Evolutionary conservation across 2,797 vertebrate genomes (phyloP), one percentile per base, ranked within the genome.

Genomic region (Cyclopterus lumpus): DNA sequence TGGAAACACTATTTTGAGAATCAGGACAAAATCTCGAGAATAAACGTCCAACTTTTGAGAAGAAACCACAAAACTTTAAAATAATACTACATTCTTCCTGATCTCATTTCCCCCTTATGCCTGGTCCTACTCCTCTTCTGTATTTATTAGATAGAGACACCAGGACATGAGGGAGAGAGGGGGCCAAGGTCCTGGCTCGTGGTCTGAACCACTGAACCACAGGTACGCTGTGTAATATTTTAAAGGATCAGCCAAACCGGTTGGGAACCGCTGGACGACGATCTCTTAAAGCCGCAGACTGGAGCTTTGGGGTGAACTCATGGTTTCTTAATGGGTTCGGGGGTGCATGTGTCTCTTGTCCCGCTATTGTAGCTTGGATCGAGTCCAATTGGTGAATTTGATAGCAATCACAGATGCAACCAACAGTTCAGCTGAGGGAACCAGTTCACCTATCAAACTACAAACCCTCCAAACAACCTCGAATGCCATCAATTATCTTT

Each of bases 401-500:
- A 77, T 60, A 65, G 40, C 53, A 64, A 59, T 82, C 44, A 28
- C 26, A 71, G 74, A 61, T 75, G 59, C 42, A 71, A 38, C 22
- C 53, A 62, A 44, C 68, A 55, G 77, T 80, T 82, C 72, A 83
- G n/a, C 74, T 75, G 40, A 82, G 77, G 78, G 58, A 86, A 82
- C 70, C 38, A 70, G 65, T 77, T 82, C 63, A 84, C 48, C 68
- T 46, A 76, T 63, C 71, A 79, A 86, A 77, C 38, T 34, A 49
- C 71, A 77, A 66, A 14, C 18, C 42, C 26, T 55, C 4, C 82
- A 73, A 86, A 83, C 75, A 82, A 77, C 66, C 63, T 28, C 58
- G 84, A 80, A 77, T 24, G 8, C 77, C 58, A 77, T 79, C 64
- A 75, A 75, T 83, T 80, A 80, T 81, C 80, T 83, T 84, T 80